Base-by-base conservation (phyloP, 2,113 vertebrate genomes). In the Nannobrachium achirus region DNA sequence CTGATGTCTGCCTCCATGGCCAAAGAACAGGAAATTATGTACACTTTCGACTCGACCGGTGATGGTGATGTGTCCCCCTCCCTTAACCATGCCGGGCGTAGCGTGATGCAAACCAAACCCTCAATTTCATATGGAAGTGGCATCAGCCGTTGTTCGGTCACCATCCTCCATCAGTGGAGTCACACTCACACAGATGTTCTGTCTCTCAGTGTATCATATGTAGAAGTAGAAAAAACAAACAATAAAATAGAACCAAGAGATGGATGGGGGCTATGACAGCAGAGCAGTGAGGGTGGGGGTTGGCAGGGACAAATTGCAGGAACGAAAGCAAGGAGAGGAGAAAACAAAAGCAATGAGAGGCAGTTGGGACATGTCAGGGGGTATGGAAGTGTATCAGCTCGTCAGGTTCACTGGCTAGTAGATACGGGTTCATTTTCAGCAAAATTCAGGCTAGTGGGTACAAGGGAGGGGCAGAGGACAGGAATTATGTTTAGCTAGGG, bases 361-460 rank as follows among this genome's bases (percentile, higher is more conserved):
- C 20, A 25, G 20, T 25, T 25, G 25, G 25, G 25, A 25, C 20
- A 25, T 4, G 4, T 25, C 20, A 25, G 25, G 56, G 10, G 55
- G 11, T 1, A 62, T 64, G 53, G 67, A 56, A 25, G 58, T 48
- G 56, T 48, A 66, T 71, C 71, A 63, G 71, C 51, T 45, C 51
- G 64, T 45, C 63, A 69, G 89, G 82, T 33, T 95, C 92, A 90
- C 92, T 94, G 80, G 92, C 86, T 78, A 93, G 87, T 63, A 93
- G 91, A 78, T 91, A 92, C n/a, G 93, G 94, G 85, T 92, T 94
- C 82, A 92, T 92, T 68, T 94, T 93, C 33, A 93, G 93, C 81
- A 93, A 92, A 83, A 94, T 94, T 59, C 84, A 62, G 57, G 56
- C 9, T 39, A 49, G 73, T 93, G 91, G 80, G 94, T 18, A 63